A percentile compares a stretch with the other conserved stretches of the same genome.
Evolutionary conservation across 1,140 invertebrate genomes (phyloP).

Genomic region (Macrosteles quadrilineatus): DNA sequence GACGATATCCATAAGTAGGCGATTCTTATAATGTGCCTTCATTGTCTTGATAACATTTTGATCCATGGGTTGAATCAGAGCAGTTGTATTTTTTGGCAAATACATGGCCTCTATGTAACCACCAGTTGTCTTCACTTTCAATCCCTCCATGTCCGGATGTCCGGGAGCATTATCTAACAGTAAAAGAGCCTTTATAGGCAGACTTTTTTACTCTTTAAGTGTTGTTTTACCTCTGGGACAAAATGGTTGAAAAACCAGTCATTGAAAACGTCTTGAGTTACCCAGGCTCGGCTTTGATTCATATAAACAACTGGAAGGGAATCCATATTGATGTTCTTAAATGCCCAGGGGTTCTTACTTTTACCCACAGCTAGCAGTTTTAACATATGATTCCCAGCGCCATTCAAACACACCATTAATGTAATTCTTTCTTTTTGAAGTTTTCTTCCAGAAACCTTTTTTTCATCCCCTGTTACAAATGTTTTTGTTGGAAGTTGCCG

Average conservation of each 20-base stretch:
- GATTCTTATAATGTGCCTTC: too few relatives aligned
- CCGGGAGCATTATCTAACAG: neutral
- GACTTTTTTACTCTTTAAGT: neutral
- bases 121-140: constrained; percentile 1
- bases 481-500: too few relatives aligned
- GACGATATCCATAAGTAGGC: too few relatives aligned
- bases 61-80: constrained; percentile 50
- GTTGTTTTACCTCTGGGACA: neutral
- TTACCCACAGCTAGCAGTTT: too few relatives aligned
- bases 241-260: neutral
- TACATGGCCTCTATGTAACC: constrained; percentile 40
- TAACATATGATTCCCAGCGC: too few relatives aligned
- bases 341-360: too few relatives aligned
- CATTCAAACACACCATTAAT: too few relatives aligned
- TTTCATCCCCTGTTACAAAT: too few relatives aligned
- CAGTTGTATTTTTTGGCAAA: constrained; percentile 50
- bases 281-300: neutral
- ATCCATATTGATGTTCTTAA: too few relatives aligned
- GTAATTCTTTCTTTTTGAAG: too few relatives aligned
- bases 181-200: neutral
- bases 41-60: constrained; percentile 44
- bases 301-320: too few relatives aligned
- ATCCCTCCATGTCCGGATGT: neutral
- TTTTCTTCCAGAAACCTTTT: too few relatives aligned
- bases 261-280: neutral